Conservation (phyloP, 1,140 invertebrate genomes). For the Lordiphosa stackelbergi region DNA sequence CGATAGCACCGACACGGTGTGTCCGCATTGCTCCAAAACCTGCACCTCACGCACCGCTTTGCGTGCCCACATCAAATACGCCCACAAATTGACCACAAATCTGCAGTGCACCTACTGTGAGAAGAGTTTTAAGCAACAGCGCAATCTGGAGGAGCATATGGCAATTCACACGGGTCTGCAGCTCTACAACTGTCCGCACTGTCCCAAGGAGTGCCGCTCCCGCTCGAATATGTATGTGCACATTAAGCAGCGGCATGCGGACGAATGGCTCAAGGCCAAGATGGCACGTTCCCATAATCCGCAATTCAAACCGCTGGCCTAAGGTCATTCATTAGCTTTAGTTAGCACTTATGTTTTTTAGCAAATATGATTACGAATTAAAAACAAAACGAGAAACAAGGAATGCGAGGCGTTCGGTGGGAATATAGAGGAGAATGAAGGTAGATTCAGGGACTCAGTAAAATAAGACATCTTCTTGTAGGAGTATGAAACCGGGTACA, state of each 20-base stretch:
- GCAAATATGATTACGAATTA: no score
- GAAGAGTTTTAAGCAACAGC: conserved; percentile 67
- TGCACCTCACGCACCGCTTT: conserved; percentile 58
- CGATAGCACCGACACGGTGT: conserved; percentile 52
- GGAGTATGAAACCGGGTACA: no score
- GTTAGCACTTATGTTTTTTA: background rate
- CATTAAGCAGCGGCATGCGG: conserved; percentile 66
- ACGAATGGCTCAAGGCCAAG: conserved; percentile 67
- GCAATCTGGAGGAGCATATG: conserved; percentile 73
- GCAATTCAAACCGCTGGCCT: conserved; percentile 48
- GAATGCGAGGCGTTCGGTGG: no score
- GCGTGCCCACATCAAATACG: conserved; percentile 61
- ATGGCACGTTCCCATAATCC: conserved; percentile 71
- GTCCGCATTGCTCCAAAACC: conserved; percentile 58
- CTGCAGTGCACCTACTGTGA: conserved; percentile 71
- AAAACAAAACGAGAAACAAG: no score
- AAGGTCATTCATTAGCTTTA: conserved; percentile 2
- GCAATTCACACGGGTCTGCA: conserved; percentile 75
- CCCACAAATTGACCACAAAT: conserved; percentile 59
- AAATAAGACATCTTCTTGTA: no score
- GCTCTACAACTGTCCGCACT: conserved; percentile 74
- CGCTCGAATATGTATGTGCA: conserved; percentile 76
- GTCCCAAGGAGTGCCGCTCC: conserved; percentile 68
- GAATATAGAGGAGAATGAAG: no score
- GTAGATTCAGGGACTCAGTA: no score